A percentile compares a stretch with the other conserved stretches of the same genome.
phyloP scores from a whole-genome alignment of 2,113 vertebrate species.

The Scomber japonicus region DNA sequence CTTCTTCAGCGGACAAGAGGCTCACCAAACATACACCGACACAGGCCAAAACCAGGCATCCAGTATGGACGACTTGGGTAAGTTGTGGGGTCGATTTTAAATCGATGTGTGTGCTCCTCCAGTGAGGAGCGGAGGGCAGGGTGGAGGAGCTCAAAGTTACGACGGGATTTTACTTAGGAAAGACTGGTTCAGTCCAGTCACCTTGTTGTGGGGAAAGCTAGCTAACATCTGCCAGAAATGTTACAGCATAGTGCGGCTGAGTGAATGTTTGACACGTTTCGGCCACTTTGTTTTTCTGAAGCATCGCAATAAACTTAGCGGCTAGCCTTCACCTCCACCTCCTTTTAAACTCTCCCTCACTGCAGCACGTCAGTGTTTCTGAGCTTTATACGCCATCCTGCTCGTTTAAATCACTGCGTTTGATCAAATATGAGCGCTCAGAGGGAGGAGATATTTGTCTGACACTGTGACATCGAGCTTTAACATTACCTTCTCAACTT shows the following conservation, averaged over 20 bases:
- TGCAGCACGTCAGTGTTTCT: neutral
- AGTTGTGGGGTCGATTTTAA: conserved; percentile 32
- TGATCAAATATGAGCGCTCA: neutral
- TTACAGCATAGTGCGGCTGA: neutral
- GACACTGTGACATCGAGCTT: conserved; percentile 55
- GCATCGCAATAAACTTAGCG: conserved; percentile 33
- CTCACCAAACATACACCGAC: conserved; percentile 1
- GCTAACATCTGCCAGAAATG: neutral
- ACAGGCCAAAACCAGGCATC: conserved; percentile 25
- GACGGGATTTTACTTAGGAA: conserved; percentile 41
- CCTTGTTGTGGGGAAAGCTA: neutral
- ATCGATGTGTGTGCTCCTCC: neutral
- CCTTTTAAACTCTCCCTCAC: conserved; percentile 27
- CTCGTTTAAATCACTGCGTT: neutral
- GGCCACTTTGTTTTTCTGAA: neutral
- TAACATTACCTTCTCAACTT: conserved; percentile 56
- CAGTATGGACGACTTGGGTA: conserved; percentile 86
- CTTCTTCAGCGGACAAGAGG: neutral
- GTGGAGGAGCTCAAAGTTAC: conserved; percentile 54
- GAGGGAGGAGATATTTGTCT: conserved; percentile 41
- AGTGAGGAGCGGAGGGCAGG: conserved; percentile 40
- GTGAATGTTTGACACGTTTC: neutral
- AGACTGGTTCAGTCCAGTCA: neutral
- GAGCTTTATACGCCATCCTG: neutral
- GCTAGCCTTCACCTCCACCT: conserved; percentile 17